Evolutionary conservation across 1,140 invertebrate genomes (phyloP), one percentile per base, ranked within the genome.

Genomic region (Lineus longissimus): DNA sequence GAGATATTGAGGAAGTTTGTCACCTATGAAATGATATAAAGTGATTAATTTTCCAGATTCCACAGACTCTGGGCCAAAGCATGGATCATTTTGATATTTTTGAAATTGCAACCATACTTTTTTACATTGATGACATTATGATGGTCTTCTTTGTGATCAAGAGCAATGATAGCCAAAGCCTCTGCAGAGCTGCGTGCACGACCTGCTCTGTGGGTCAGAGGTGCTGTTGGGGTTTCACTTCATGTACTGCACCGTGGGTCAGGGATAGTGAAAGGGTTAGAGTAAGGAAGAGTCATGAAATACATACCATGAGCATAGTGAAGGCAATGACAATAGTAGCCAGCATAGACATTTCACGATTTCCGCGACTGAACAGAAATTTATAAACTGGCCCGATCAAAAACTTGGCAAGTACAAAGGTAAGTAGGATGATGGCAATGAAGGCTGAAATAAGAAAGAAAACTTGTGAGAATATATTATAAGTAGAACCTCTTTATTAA

Each of bases 261-360:
- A 19, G 19, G 40, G 40, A 19, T 11, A 43, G 40, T 13, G 40
- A 43, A 19, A 19, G 40, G 40, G 40, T 11, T 11, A 43, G 40
- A 43, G 40, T 11, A 19, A 43, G 40, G 19, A 19, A 19, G 40
- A 43, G 25, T 25, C 22, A 19, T 6, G 11, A 56, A 7, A 56
- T 29, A 56, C 64, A 63, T 40, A 66, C 64, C 19, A 33, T 27
- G 27, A 66, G 29, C 59, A 63, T 63, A 1, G 55, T n/a, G 41
- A 66, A 66, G 15, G 55, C 55, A 15, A 66, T 15, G 31, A 33
- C 51, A 33, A 61, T 29, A 9, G 61, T 40, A 19, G 55, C 59
- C 11, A 66, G 54, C 9, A 61, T 23, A 6, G 33, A 55, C 22
- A 63, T 27, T 27, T 66, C 64, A 4, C 31, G 33, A 27, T 51